phyloP scores from a whole-genome alignment of 2,797 vertebrate genomes.

The Masticophis lateralis region DNA sequence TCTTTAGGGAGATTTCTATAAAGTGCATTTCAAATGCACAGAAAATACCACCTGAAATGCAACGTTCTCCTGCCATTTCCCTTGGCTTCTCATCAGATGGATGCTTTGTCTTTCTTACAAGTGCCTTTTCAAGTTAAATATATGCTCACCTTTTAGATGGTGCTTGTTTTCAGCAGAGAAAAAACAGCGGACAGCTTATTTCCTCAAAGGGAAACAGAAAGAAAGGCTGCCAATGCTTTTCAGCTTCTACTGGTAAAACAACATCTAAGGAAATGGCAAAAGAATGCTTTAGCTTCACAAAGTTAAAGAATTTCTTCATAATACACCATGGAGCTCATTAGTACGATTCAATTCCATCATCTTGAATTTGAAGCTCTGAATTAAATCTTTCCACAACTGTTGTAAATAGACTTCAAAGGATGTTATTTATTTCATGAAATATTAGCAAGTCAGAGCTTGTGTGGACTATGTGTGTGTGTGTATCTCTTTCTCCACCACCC shows the following conservation, averaged over 20 bases:
- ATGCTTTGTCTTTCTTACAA: conserved; percentile 24
- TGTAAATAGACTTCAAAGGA: neutral
- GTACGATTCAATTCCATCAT: neutral
- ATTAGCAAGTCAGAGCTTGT: neutral
- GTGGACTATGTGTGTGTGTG: neutral
- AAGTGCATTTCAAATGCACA: conserved; percentile 46
- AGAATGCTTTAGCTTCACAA: neutral
- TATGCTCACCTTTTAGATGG: conserved; percentile 27
- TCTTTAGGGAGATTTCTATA: conserved; percentile 22
- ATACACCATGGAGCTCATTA: neutral
- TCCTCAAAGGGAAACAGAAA: conserved; percentile 22
- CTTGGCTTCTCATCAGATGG: neutral
- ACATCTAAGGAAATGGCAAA: accelerated
- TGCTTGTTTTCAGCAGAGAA: conserved; percentile 16
- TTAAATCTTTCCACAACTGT: neutral
- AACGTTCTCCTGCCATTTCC: neutral
- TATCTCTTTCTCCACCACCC: neutral
- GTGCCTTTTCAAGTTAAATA: conserved; percentile 53
- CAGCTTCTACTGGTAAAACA: neutral
- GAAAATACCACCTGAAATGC: conserved; percentile 1
- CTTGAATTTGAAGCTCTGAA: neutral
- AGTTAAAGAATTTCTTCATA: neutral
- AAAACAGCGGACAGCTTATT: conserved; percentile 4
- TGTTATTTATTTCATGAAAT: neutral
- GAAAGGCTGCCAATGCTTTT: neutral